Evolutionary conservation across 2,888 invertebrate genomes (phyloP).

Genomic region (Chesias legatella): DNA sequence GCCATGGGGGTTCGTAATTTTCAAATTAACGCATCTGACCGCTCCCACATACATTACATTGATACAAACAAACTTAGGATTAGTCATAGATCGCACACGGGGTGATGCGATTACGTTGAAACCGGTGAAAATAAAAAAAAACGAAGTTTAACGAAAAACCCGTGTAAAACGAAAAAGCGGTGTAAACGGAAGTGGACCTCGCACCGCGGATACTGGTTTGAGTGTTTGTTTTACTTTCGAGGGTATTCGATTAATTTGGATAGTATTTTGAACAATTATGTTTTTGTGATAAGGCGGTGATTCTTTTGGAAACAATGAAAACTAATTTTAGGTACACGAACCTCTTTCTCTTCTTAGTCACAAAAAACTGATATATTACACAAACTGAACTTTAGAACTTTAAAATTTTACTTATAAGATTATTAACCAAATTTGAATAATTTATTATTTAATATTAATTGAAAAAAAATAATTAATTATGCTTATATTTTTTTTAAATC

Average conservation of each 20-base stretch:
- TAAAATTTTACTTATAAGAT: too few species aligned
- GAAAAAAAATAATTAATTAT: too few species aligned
- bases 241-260: slow-evolving; percentile 12
- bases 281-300: neutral
- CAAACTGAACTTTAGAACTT: too few species aligned
- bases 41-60: slow-evolving; percentile 73
- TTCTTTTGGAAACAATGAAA: neutral
- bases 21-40: slow-evolving; percentile 59
- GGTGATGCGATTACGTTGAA: slow-evolving; percentile 37
- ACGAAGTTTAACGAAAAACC: neutral
- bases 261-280: slow-evolving; percentile 1
- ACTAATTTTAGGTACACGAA: too few species aligned
- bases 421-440: too few species aligned
- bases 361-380: too few species aligned
- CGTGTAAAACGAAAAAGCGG: slow-evolving; percentile 3
- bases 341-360: too few species aligned
- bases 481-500: too few species aligned
- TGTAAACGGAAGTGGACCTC: slow-evolving; percentile 11
- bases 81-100: slow-evolving; percentile 55
- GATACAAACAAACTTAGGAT: slow-evolving; percentile 65
- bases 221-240: slow-evolving; percentile 12
- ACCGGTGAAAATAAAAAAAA: slow-evolving; percentile 9
- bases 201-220: slow-evolving; percentile 11
- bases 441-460: too few species aligned
- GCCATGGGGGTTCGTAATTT: slow-evolving; percentile 34